phyloP scores from a whole-genome alignment of 2,888 invertebrate species.

The Napeogenes sylphis region DNA sequence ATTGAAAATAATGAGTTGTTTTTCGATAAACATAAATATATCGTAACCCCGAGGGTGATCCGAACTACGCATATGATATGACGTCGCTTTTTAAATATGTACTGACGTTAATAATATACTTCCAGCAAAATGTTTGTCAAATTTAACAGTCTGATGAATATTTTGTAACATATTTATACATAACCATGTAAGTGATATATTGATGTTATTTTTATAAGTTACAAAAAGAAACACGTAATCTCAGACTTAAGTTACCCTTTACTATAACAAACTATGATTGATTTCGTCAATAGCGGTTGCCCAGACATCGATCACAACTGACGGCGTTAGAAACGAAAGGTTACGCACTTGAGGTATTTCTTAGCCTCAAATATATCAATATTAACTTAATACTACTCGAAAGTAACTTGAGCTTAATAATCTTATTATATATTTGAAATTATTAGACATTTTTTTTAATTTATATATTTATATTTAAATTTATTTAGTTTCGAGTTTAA shows the following conservation, averaged over 20 bases:
- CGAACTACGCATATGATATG: constrained; percentile 16
- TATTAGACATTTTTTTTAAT: no score
- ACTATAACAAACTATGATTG: constrained; percentile 26
- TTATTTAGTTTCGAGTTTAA: no score
- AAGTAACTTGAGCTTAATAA: no score
- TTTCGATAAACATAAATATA: constrained; percentile 13
- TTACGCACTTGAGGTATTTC: constrained; percentile 13
- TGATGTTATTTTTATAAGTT: no score
- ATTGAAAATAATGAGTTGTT: constrained; percentile 13
- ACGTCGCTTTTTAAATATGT: constrained; percentile 15
- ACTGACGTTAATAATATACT: neutral
- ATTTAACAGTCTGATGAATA: no score
- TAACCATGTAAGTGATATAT: no score
- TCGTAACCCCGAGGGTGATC: constrained; percentile 12
- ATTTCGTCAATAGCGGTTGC: constrained; percentile 29
- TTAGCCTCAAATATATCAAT: no score
- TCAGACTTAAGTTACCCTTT: constrained; percentile 7
- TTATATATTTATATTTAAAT: no score
- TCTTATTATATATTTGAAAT: no score
- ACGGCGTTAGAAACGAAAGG: constrained; percentile 14
- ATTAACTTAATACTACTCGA: no score
- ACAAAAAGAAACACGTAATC: neutral
- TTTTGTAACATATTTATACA: no score
- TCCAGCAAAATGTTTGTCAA: no score
- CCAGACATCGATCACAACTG: constrained; percentile 31